These are phyloP conservation scores for Cebidichthys violaceus DNA, from an alignment of 2,113 vertebrate genomes.

Conservation along the genomic window DNA sequence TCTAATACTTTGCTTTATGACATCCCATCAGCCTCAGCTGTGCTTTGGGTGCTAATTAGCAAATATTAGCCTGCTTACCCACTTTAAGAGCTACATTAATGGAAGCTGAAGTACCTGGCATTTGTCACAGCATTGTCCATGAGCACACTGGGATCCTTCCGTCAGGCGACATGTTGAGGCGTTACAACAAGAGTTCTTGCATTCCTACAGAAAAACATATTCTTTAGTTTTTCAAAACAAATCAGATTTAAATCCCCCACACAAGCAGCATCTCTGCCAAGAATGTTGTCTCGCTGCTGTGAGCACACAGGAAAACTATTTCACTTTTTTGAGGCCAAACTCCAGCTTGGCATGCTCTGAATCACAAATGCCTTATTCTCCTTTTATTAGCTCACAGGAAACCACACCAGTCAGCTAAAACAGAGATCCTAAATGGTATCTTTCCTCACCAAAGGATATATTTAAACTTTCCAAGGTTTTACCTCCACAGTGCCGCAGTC, in stretches of 20 bases:
- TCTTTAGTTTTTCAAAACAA: not conserved
- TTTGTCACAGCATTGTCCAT: constrained; percentile 86
- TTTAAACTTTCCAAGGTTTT: constrained; percentile 23
- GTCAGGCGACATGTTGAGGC: constrained; percentile 87
- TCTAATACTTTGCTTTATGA: not conserved
- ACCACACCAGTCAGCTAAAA: constrained; percentile 4
- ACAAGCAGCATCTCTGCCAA: constrained; percentile 16
- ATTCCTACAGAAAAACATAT: constrained; percentile 81
- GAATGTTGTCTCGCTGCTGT: not conserved
- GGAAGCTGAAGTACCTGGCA: constrained; percentile 84
- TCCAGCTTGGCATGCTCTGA: not conserved
- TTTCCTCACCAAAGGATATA: not conserved
- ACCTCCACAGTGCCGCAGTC: constrained; percentile 90
- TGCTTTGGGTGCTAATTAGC: not conserved
- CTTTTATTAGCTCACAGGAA: constrained; percentile 26
- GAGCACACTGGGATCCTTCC: constrained; percentile 84
- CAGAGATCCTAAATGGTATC: not conserved
- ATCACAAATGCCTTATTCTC: not conserved
- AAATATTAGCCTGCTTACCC: not conserved
- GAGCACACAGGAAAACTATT: constrained; percentile 45
- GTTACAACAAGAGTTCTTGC: constrained; percentile 88
- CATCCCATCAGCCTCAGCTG: not conserved
- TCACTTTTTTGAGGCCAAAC: constrained; percentile 1
- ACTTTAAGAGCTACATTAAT: not conserved
- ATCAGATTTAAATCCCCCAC: constrained; percentile 1